phyloP scores from a whole-genome alignment of 2,888 invertebrate species.

The Yponomeuta evonymella region DNA sequence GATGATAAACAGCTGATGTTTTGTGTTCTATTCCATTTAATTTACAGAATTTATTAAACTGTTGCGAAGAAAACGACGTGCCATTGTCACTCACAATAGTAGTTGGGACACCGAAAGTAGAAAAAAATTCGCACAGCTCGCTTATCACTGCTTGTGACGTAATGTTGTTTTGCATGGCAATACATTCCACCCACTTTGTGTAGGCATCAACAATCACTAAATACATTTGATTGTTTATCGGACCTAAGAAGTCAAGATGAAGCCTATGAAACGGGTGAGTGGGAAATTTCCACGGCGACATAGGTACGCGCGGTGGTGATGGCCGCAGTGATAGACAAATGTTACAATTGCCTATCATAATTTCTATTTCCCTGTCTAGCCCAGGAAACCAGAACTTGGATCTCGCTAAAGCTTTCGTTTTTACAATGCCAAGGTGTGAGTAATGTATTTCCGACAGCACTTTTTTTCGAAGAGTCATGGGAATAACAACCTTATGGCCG shows the following conservation, averaged over 20 bases:
- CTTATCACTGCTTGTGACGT: too few species aligned
- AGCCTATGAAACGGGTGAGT: background rate
- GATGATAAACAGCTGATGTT: too few species aligned
- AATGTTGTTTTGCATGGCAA: too few species aligned
- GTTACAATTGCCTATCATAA: background rate
- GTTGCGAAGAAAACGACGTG: too few species aligned
- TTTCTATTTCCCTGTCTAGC: constrained; percentile 4
- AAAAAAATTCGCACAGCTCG: too few species aligned
- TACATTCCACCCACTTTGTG: too few species aligned
- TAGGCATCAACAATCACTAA: too few species aligned
- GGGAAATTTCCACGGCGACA: background rate
- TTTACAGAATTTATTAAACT: too few species aligned
- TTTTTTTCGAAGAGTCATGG: background rate
- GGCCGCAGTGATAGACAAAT: background rate
- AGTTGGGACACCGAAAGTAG: too few species aligned
- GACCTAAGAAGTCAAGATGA: background rate
- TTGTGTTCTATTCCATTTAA: too few species aligned
- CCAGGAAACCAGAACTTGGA: constrained; percentile 18
- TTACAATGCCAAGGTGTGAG: constrained; percentile 18
- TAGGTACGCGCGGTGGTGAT: background rate
- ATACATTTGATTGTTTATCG: constrained; percentile 12
- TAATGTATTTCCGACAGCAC: constrained; percentile 18
- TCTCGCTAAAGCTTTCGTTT: constrained; percentile 17
- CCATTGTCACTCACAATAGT: too few species aligned
- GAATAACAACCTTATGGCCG: constrained; percentile 13